Base-by-base conservation (phyloP, 2,113 vertebrate genomes). In the Nansenia antarctica region DNA sequence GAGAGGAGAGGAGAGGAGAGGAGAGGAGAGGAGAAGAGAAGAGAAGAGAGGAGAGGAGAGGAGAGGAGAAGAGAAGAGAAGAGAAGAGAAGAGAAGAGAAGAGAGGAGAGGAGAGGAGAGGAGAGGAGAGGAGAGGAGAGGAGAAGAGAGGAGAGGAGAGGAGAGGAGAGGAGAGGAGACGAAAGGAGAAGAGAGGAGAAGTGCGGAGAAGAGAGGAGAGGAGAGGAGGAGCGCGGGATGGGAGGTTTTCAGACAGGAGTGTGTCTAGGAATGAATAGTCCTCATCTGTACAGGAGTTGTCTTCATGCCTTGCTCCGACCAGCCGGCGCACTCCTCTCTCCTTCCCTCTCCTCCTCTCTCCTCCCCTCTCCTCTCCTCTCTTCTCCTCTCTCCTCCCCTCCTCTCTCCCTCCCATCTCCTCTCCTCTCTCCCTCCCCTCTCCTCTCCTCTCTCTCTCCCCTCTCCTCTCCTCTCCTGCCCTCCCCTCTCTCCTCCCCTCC, bases 111-210 rank as follows among this genome's bases (percentile, higher is more conserved):
- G n/a, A 9, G 9, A 20, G 11, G 20, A 24, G 18, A 11, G 24
- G 15, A 55, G 24, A 11, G 24, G 24, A 24, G 24, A 8, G 54
- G 7, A 12, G 12, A 35, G 49, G 37, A 26, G 20, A 29, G 42
- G 12, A 1, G 24, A 6, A 37, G 34, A 39, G 32, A 34, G 58
- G 5, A 24, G 24, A n/a, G 20, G 34, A 2, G 8, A 14, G 80
- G 73, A 79, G 62, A n/a, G 72, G 77, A 78, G 74, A 22, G 74
- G 64, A 53, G 9, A 60, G 72, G 37, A 52, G 30, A 69, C 53
- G 70, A 60, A 62, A 30, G 62, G 67, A 72, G 45, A 37, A n/a
- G 42, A 55, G 74, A 77, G 70, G 69, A 77, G 66, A n/a, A n/a
- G n/a, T n/a, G n/a, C n/a, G 58, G 72, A 62, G 78, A 47, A 65